These are phyloP conservation scores for Pangasius macronema DNA, from an alignment of 2,797 vertebrate genomes.

Conservation along the genomic window DNA sequence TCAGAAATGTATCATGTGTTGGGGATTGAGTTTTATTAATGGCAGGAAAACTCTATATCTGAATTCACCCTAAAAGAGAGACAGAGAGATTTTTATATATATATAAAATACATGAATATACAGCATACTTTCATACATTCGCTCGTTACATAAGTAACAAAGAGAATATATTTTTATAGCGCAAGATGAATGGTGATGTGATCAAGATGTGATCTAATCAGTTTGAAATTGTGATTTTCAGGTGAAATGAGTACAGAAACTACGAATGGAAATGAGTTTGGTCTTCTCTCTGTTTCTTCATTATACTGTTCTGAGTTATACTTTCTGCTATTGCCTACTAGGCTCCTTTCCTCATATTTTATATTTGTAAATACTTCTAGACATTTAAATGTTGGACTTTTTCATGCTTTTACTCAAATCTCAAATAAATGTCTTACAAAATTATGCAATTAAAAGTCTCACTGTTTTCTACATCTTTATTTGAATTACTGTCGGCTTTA, in stretches of 20 bases:
- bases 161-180: background rate
- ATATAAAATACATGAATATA: background rate
- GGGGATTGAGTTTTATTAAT: background rate
- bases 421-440: background rate
- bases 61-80: background rate
- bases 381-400: background rate
- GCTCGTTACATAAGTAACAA: background rate
- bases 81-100: background rate
- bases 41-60: background rate
- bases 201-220: background rate
- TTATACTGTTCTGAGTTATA: background rate
- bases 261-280: background rate
- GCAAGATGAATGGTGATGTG: no score
- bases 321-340: background rate
- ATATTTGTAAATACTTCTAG: constrained; percentile 6
- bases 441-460: background rate
- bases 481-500: background rate
- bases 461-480: background rate
- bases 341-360: background rate
- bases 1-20: background rate
- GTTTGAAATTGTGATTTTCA: constrained; percentile 28
- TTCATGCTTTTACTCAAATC: background rate
- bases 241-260: constrained; percentile 31
- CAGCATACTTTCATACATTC: background rate
- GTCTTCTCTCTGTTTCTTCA: background rate